Conservation (phyloP, 2,113 vertebrate genomes). For the Montifringilla adamsi region DNA sequence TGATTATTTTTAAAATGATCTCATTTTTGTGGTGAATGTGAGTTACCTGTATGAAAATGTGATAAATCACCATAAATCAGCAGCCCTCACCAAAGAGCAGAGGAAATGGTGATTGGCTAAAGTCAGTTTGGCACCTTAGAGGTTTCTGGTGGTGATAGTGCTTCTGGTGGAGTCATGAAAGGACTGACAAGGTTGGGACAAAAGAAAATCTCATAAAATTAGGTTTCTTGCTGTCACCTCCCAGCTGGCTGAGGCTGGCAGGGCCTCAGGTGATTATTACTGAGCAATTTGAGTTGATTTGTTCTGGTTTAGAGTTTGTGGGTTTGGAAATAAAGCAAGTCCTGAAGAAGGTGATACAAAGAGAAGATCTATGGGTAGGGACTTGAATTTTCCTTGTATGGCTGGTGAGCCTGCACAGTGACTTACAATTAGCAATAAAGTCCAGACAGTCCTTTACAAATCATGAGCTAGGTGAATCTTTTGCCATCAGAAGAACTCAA, state of each 20-base stretch:
- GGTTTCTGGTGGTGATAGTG: neutral
- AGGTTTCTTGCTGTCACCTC: neutral
- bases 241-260: neutral
- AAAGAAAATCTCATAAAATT: neutral
- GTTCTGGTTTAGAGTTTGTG: neutral
- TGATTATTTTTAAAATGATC: neutral
- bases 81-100: neutral
- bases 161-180: neutral
- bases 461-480: neutral
- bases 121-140: neutral
- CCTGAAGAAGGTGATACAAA: neutral
- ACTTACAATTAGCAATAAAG: neutral
- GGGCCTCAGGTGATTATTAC: neutral
- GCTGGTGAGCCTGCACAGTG: neutral
- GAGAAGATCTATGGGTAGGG: neutral
- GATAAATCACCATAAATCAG: rapidly evolving
- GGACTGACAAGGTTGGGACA: neutral
- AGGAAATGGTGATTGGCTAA: neutral
- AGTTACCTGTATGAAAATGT: rapidly evolving
- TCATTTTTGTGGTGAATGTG: neutral
- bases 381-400: neutral
- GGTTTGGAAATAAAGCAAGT: neutral
- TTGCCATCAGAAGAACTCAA: neutral
- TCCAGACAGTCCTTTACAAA: constrained; percentile 20
- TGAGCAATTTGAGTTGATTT: constrained; percentile 20